These are phyloP conservation scores for Drosophila borborema DNA, from an alignment of 2,888 invertebrate species.

Conservation along the genomic window DNA sequence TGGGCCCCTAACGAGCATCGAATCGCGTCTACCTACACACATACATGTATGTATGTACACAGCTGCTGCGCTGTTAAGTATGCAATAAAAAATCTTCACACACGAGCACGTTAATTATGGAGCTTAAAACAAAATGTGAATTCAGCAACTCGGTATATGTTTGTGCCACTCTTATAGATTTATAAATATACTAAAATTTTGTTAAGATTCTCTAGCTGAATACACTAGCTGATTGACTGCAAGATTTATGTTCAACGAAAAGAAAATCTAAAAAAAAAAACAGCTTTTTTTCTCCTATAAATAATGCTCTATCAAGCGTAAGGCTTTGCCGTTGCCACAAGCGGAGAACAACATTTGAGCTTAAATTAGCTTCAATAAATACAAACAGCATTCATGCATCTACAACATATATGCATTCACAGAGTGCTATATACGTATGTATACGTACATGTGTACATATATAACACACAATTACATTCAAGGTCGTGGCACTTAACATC, in stretches of 20 bases:
- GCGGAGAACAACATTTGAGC: constrained; percentile 2
- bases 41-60: not conserved
- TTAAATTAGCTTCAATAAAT: constrained; percentile 65
- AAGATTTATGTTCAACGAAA: too few relatives aligned
- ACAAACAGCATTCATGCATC: constrained; percentile 20
- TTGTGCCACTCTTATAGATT: constrained; percentile 8
- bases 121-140: constrained; percentile 13
- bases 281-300: too few relatives aligned
- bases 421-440: not conserved
- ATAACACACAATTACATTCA: constrained; percentile 29
- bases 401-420: not conserved
- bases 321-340: not conserved
- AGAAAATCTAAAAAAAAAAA: too few relatives aligned
- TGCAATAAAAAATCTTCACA: constrained; percentile 79
- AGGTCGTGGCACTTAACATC: constrained; percentile 41
- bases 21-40: constrained; percentile 26
- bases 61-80: constrained; percentile 58
- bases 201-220: not conserved
- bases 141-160: constrained; percentile 2
- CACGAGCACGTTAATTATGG: constrained; percentile 73
- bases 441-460: constrained; percentile 1
- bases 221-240: not conserved
- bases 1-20: constrained; percentile 65
- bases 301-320: too few relatives aligned
- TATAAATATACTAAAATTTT: not conserved